Evolutionary conservation across 1,140 invertebrate genomes (phyloP).

Genomic region (Drosophila subobscura): DNA sequence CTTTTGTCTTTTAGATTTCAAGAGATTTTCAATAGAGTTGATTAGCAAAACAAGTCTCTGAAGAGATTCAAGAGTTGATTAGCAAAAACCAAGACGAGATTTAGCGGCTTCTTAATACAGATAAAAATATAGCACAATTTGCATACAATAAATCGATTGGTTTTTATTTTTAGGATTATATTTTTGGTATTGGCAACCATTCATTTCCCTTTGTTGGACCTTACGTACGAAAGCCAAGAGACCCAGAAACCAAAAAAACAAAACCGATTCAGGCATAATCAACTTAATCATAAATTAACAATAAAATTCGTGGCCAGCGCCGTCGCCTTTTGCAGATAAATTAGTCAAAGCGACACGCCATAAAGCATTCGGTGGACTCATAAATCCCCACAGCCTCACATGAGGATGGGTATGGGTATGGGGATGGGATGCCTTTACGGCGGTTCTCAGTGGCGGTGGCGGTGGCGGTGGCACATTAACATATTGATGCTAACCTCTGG

Average conservation of each 20-base stretch:
- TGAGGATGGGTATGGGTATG: slow-evolving; percentile 45
- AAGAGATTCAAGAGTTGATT: too few species aligned
- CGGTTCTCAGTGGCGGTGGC: slow-evolving; percentile 32
- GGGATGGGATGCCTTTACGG: slow-evolving; percentile 13
- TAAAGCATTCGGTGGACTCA: slow-evolving; percentile 82
- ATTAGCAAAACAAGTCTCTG: too few species aligned
- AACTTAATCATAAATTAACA: slow-evolving; percentile 78
- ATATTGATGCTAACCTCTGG: slow-evolving; percentile 73
- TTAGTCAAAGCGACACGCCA: slow-evolving; percentile 83
- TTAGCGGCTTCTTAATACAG: too few species aligned
- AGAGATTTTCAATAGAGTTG: too few species aligned
- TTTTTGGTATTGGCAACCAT: slow-evolving; percentile 17
- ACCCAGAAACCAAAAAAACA: slow-evolving; percentile 15
- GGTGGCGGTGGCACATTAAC: slow-evolving; percentile 68
- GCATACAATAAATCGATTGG: too few species aligned
- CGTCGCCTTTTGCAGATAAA: slow-evolving; percentile 70
- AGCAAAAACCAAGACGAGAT: too few species aligned
- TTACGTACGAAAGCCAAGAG: slow-evolving; percentile 1
- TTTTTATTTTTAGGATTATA: slow-evolving; percentile 8
- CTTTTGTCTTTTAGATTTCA: too few species aligned
- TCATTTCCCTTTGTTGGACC: slow-evolving; percentile 11
- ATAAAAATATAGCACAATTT: too few species aligned
- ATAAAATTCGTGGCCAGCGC: slow-evolving; percentile 68
- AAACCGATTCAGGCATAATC: slow-evolving; percentile 61
- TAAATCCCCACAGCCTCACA: slow-evolving; percentile 62